Conservation (phyloP, 2,113 vertebrate genomes). For the Ammodytes marinus region DNA sequence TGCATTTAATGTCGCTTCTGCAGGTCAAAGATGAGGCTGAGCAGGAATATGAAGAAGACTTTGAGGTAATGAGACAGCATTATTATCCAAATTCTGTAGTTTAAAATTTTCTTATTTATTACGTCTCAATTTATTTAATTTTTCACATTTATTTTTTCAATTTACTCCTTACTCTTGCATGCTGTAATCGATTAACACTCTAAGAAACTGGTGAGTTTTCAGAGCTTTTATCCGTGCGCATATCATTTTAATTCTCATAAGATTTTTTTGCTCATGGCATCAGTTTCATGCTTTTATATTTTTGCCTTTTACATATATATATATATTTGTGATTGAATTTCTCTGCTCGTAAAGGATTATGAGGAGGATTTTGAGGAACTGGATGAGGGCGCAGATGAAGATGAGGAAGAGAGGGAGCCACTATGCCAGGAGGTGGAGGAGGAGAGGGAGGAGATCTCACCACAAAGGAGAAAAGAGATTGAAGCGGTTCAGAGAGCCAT, state of each 20-base stretch:
- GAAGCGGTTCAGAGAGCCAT: slow-evolving; percentile 93
- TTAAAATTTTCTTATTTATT: background rate
- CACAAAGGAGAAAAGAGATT: slow-evolving; percentile 85
- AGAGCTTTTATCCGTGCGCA: background rate
- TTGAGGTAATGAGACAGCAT: slow-evolving; percentile 87
- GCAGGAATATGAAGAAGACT: slow-evolving; percentile 91
- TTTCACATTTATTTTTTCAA: slow-evolving; percentile 10
- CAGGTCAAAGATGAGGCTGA: slow-evolving; percentile 77
- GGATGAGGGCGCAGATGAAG: slow-evolving; percentile 79
- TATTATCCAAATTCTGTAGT: background rate
- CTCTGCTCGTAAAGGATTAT: slow-evolving; percentile 86
- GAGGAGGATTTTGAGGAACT: slow-evolving; percentile 94
- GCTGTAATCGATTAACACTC: slow-evolving; percentile 60
- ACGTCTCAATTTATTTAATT: background rate
- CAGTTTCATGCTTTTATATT: background rate
- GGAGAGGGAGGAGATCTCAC: slow-evolving; percentile 63
- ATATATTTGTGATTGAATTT: background rate
- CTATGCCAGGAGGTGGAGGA: slow-evolving; percentile 12
- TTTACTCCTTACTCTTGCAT: slow-evolving; percentile 63
- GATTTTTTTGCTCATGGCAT: background rate
- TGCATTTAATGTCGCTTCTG: slow-evolving; percentile 41
- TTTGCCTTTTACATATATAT: background rate
- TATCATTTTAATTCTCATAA: slow-evolving; percentile 5
- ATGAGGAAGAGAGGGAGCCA: slow-evolving; percentile 52
- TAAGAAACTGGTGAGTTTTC: slow-evolving; percentile 79